phyloP scores from a whole-genome alignment of 1,140 invertebrate genomes.

The Scaptomyza pallida region DNA sequence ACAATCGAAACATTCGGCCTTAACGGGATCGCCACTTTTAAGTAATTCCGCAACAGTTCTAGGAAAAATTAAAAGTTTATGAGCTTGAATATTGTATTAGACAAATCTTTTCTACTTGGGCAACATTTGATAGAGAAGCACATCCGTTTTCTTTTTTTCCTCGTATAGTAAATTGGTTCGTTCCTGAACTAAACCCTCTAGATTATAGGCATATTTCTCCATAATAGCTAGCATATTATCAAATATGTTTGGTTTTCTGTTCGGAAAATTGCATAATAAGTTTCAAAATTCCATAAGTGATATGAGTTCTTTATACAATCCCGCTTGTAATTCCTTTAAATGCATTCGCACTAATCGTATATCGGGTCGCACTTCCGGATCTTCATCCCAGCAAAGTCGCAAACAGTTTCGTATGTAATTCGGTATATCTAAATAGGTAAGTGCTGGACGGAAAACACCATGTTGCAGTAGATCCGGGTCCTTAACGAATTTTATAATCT shows the following conservation, averaged over 20 bases:
- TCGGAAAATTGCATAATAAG: no score
- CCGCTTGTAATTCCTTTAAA: constrained; percentile 91
- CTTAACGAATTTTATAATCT: constrained; percentile 95
- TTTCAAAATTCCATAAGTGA: no score
- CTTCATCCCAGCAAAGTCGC: constrained; percentile 93
- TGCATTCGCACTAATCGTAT: constrained; percentile 89
- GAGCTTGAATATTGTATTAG: not conserved
- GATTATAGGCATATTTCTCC: constrained; percentile 97
- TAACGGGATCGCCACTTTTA: constrained; percentile 92
- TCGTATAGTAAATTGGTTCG: constrained; percentile 94
- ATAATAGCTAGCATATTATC: constrained; percentile 98
- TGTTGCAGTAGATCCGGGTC: constrained; percentile 91
- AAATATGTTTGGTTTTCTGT: constrained; percentile 95
- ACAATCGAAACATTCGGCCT: constrained; percentile 94
- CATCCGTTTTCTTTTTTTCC: constrained; percentile 97
- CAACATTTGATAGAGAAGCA: constrained; percentile 94
- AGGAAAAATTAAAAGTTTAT: constrained; percentile 53
- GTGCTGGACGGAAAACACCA: constrained; percentile 91
- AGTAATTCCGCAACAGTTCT: constrained; percentile 96
- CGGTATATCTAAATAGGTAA: constrained; percentile 93
- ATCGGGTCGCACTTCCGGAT: constrained; percentile 93
- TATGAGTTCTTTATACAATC: no score
- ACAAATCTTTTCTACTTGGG: constrained; percentile 87
- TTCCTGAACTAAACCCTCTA: constrained; percentile 95
- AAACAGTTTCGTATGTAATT: constrained; percentile 95